phyloP scores from a whole-genome alignment of 1,140 invertebrate species.

The Parapsyche elsis region DNA sequence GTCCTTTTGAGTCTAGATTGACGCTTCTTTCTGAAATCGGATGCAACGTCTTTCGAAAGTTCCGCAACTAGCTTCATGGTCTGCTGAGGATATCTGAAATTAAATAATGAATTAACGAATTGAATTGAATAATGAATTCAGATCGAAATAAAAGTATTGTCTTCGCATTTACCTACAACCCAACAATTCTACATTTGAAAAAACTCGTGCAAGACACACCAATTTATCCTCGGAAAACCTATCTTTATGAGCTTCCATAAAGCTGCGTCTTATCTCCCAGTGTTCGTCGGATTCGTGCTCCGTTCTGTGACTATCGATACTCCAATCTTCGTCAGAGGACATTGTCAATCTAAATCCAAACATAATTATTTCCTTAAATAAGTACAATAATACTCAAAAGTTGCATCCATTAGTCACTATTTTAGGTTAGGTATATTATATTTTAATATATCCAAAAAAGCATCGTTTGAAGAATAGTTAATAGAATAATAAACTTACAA shows the following conservation, averaged over 20 bases:
- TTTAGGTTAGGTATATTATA: too few relatives aligned
- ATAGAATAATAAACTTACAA: too few relatives aligned
- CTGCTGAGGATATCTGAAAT: conserved; percentile 77
- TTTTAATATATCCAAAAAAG: too few relatives aligned
- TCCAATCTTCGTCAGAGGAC: conserved; percentile 63
- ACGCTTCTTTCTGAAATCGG: conserved; percentile 75
- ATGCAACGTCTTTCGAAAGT: conserved; percentile 77
- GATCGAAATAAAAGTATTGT: neutral
- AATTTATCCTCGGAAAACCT: conserved; percentile 79
- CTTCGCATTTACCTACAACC: conserved; percentile 87
- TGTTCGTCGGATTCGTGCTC: conserved; percentile 85
- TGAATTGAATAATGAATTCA: neutral
- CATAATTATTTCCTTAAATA: too few relatives aligned
- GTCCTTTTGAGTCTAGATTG: conserved; percentile 78
- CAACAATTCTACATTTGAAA: conserved; percentile 84
- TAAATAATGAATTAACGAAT: neutral
- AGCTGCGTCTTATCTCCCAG: conserved; percentile 81
- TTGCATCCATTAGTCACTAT: too few relatives aligned
- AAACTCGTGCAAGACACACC: conserved; percentile 84
- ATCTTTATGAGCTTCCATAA: conserved; percentile 78
- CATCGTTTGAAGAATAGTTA: too few relatives aligned
- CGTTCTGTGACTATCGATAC: conserved; percentile 74
- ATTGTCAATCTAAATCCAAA: too few relatives aligned
- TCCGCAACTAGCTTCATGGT: conserved; percentile 83
- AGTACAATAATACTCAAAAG: too few relatives aligned